Base-by-base conservation (phyloP, 2,888 invertebrate genomes). In the Agapostemon virescens region DNA sequence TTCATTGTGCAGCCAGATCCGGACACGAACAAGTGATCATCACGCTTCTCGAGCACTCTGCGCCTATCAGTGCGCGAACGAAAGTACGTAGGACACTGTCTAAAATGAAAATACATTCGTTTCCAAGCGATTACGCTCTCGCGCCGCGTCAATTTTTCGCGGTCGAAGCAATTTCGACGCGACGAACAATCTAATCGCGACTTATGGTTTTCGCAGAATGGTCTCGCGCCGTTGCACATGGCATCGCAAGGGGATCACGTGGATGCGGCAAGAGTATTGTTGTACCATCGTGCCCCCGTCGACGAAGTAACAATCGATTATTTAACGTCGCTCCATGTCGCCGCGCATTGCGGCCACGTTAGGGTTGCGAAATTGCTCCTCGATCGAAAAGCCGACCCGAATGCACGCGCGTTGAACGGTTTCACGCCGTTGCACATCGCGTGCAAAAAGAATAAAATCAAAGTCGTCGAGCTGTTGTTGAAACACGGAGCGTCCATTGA, bases 271-370 rank as follows among this genome's bases (percentile, higher is more conserved):
- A 95, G 98, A 73, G 97, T 98, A 70, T 94, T 99, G 11, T 95
- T 99, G 17, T 95, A 97, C 87, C 97, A 98, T 93, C 97, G 98
- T 85, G 98, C 99, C 1, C 98, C 98, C n/a, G 98, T 99, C 69
- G 99, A 99, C 93, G 99, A 99, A 93, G 98, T 99, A 83, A 99
- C 99, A 0, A 98, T 99, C 61, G 99, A 99, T 93, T 99, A 98
- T 93, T 94, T 99, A 90, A 99, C 99, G 0, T 98, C 99, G 1
- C 94, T 99, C 45, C 99, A 99, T 92, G 98, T 99, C 11, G 98
- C 98, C 20, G 98, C 98, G 0, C 98, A 98, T 90, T 98, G 98
- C 90, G 98, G 98, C 11, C 98, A 98, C 92, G 98, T 98, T 42
- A 94, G 98, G 91, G 98, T 98, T 9, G 98, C 99, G 7, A 98